Conservation (phyloP, 1,140 invertebrate genomes). For the Muscidifurax raptorellus region DNA sequence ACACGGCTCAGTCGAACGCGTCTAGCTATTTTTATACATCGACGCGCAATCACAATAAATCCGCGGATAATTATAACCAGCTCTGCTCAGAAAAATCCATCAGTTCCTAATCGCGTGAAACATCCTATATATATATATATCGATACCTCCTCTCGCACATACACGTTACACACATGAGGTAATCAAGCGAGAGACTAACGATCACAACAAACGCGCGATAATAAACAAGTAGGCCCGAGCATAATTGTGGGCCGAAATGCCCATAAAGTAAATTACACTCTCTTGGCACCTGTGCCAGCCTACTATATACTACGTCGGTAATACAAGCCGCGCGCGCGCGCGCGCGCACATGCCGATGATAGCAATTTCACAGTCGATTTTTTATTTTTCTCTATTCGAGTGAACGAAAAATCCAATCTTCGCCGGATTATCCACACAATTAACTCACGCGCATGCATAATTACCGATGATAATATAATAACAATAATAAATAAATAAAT, state of each 20-base stretch:
- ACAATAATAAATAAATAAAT: no score
- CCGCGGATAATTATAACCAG: no score
- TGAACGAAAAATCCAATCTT: no score
- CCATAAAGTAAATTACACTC: conserved; percentile 19
- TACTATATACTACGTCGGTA: no score
- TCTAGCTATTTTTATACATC: no score
- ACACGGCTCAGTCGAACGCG: no score
- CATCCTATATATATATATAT: no score
- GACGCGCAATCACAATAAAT: no score
- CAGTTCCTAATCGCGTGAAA: neutral
- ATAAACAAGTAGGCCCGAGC: neutral
- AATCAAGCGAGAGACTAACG: neutral
- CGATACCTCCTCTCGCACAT: no score
- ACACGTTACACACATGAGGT: no score
- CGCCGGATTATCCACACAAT: no score
- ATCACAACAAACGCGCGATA: neutral
- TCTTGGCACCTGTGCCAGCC: neutral
- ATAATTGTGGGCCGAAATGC: neutral
- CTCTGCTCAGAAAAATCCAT: no score
- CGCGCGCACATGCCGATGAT: neutral
- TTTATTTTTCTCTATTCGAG: neutral
- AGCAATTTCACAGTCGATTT: neutral
- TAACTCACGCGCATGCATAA: neutral
- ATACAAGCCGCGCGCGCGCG: neutral
- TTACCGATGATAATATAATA: neutral